A percentile compares a stretch with the other conserved stretches of the same genome.
Conservation (phyloP, 2,113 vertebrate genomes). For the Onychostruthus taczanowskii region DNA sequence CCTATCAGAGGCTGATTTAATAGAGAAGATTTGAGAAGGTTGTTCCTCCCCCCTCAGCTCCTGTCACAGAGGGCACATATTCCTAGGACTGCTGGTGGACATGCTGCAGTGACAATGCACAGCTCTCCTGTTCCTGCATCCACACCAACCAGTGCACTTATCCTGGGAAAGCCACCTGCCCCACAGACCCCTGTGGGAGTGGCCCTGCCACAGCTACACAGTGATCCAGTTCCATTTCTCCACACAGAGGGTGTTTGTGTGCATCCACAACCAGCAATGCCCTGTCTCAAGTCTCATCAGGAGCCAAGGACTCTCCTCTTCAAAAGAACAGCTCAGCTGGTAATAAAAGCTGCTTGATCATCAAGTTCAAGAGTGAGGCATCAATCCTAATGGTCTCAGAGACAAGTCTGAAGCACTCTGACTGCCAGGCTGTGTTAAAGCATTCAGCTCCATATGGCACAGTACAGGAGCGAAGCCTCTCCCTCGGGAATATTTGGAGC, state of each 20-base stretch:
- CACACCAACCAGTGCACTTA: neutral
- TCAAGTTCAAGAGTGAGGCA: neutral
- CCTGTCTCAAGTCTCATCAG: neutral
- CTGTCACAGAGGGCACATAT: neutral
- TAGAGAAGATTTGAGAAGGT: neutral
- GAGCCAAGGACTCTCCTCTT: neutral
- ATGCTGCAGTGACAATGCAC: neutral
- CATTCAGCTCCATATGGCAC: neutral
- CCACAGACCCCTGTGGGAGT: too few relatives aligned
- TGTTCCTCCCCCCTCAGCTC: neutral
- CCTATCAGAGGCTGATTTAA: neutral
- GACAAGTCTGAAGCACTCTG: neutral
- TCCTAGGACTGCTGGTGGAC: neutral
- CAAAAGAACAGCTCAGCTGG: neutral
- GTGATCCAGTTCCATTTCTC: neutral
- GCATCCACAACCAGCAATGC: neutral
- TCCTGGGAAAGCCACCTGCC: neutral
- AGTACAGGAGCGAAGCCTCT: neutral
- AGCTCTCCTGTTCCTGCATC: neutral
- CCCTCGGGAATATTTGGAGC: neutral
- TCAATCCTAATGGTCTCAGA: neutral
- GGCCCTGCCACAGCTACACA: neutral
- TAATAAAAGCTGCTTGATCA: neutral
- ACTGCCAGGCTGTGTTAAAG: neutral
- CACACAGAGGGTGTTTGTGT: neutral